A percentile compares a stretch with the other conserved stretches of the same genome.
phyloP scores from a whole-genome alignment of 2,888 invertebrate species.

The Synanthedon formicaeformis region DNA sequence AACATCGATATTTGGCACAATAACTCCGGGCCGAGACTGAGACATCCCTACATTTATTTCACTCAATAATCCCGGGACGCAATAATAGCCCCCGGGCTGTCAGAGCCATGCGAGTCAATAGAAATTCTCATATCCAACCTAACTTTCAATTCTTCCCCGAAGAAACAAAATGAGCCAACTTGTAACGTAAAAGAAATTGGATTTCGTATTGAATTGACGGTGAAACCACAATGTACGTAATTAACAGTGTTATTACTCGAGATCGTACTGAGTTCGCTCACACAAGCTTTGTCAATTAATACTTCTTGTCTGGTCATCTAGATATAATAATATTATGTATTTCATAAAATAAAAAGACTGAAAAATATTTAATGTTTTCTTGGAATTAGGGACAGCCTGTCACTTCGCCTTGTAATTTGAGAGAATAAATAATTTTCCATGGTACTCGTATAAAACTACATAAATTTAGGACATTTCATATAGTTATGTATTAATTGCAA shows the following conservation, averaged over 20 bases:
- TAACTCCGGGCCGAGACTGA: constrained; percentile 2
- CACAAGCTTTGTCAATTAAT: no score
- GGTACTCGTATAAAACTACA: no score
- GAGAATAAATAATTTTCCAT: no score
- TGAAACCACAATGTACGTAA: constrained; percentile 9
- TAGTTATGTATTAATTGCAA: no score
- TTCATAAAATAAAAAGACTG: no score
- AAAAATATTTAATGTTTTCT: no score
- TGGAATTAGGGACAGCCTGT: no score
- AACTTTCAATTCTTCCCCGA: constrained; percentile 29
- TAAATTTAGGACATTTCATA: no score
- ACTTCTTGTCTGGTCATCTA: no score
- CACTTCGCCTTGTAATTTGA: no score
- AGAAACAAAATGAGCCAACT: constrained; percentile 53
- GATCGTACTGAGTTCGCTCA: neutral
- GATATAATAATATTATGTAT: no score
- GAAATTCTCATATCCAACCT: constrained; percentile 28
- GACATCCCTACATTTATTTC: constrained; percentile 26
- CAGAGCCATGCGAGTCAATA: constrained; percentile 23
- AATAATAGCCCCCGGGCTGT: constrained; percentile 35
- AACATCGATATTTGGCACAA: neutral
- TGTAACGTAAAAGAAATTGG: constrained; percentile 60
- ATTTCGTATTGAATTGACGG: constrained; percentile 57
- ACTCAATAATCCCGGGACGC: constrained; percentile 31
- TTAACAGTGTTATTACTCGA: neutral